These are phyloP conservation scores for Plestiodon gilberti DNA, from an alignment of 2,113 vertebrate genomes.

Conservation along the genomic window DNA sequence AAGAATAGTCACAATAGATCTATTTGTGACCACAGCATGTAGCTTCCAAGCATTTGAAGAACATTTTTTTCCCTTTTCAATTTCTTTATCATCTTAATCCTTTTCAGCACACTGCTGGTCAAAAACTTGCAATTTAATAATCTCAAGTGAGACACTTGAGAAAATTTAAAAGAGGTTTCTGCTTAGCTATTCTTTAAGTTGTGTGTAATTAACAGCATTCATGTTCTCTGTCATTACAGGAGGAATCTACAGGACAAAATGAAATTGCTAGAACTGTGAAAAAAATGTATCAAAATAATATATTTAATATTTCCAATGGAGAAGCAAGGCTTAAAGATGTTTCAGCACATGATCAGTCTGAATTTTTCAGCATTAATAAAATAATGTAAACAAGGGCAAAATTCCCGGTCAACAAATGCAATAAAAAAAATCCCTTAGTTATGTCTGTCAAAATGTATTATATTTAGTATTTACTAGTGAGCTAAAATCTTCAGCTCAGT, in stretches of 20 bases:
- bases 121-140: constrained; percentile 3
- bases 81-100: background rate
- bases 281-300: background rate
- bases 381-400: background rate
- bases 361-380: background rate
- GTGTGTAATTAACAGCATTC: background rate
- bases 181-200: background rate
- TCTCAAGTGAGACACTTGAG: background rate
- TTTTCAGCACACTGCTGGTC: constrained; percentile 12
- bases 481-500: background rate
- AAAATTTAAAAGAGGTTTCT: fast-evolving
- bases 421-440: background rate
- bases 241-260: background rate
- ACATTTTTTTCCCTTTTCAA: background rate
- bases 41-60: background rate
- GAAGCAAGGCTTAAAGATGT: background rate
- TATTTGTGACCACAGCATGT: background rate
- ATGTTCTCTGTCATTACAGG: background rate
- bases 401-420: background rate
- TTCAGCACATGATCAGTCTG: background rate
- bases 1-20: background rate
- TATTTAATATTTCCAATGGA: constrained; percentile 8
- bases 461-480: background rate
- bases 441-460: background rate
- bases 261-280: background rate